These are phyloP conservation scores for Macquaria ambigua DNA, from an alignment of 2,113 vertebrate species.

Conservation along the genomic window DNA sequence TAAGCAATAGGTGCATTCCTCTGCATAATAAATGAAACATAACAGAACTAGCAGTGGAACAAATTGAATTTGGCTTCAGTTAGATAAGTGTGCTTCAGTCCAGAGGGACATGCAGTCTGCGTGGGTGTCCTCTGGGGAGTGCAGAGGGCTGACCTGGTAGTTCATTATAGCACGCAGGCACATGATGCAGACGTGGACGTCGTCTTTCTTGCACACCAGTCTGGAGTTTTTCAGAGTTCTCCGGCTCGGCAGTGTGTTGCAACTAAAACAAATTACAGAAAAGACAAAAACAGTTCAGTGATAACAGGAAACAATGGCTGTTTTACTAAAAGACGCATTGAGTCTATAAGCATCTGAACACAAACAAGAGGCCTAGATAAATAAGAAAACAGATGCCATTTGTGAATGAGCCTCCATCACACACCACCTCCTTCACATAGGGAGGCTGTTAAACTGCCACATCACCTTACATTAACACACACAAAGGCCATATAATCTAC, in stretches of 20 bases:
- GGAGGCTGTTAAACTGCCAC: conserved; percentile 66
- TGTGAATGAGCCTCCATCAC: conserved; percentile 39
- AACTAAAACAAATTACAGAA: conserved; percentile 76
- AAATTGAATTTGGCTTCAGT: conserved; percentile 49
- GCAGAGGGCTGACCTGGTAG: conserved; percentile 90
- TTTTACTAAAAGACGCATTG: not conserved
- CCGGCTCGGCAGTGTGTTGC: conserved; percentile 92
- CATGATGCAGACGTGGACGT: conserved; percentile 97
- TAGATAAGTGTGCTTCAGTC: conserved; percentile 33
- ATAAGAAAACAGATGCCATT: conserved; percentile 64
- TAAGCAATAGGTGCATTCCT: conserved; percentile 34
- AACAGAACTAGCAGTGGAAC: conserved; percentile 27
- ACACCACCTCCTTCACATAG: conserved; percentile 36
- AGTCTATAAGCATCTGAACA: conserved; percentile 20
- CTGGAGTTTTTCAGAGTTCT: conserved; percentile 95
- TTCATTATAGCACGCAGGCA: conserved; percentile 98
- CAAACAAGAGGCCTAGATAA: conserved; percentile 34
- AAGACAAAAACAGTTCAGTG: not conserved
- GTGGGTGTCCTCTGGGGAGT: not conserved
- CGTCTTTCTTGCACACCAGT: conserved; percentile 97
- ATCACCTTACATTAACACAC: conserved; percentile 56
- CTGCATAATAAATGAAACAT: conserved; percentile 51
- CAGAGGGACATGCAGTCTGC: conserved; percentile 5
- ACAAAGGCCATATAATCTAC: conserved; percentile 70
- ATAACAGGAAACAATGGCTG: not conserved